Evolutionary conservation across 2,113 vertebrate genomes (phyloP).

Genomic region (Mus musculus): DNA sequence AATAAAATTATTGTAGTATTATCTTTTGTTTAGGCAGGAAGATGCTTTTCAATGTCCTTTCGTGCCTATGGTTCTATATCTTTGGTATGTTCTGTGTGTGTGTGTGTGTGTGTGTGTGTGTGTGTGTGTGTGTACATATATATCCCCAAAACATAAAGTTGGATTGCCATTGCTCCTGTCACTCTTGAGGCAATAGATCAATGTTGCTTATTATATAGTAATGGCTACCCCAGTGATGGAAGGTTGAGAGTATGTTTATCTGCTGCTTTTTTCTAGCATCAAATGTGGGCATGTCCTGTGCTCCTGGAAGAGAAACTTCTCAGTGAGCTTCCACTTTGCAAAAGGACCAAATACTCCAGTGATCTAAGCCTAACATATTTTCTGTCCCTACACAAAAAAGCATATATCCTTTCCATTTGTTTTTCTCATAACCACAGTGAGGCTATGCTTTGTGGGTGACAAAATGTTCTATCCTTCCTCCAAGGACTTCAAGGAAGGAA

Average conservation of each 20-base stretch:
- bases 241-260: background rate
- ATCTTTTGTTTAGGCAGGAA: background rate
- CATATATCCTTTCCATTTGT: background rate
- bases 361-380: background rate
- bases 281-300: background rate
- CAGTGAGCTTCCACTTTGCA: background rate
- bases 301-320: background rate
- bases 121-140: too few species aligned
- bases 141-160: background rate
- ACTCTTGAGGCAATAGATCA: background rate
- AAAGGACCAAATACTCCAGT: background rate
- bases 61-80: background rate
- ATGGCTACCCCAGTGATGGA: background rate
- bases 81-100: background rate
- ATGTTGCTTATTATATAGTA: background rate
- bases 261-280: background rate
- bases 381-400: background rate
- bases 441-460: background rate
- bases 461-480: background rate
- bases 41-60: background rate
- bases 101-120: too few species aligned
- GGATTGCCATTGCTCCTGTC: background rate
- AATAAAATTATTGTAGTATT: background rate
- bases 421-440: background rate
- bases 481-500: background rate